Base-by-base conservation (phyloP, 2,113 vertebrate species). In the Steatornis caripensis region DNA sequence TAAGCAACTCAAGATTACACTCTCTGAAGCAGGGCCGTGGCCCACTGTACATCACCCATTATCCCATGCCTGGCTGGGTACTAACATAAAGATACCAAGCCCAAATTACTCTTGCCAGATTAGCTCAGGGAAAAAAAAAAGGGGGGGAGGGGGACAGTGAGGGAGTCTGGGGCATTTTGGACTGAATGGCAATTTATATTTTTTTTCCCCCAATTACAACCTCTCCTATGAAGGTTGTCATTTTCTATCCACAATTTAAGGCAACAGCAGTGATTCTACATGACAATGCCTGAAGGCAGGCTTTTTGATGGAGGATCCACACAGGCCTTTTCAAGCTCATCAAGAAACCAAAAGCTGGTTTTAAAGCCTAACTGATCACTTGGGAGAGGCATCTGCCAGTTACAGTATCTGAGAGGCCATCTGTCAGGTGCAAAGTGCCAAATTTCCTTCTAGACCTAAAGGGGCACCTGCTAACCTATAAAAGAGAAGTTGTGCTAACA, bases 341-440 rank as follows among this genome's bases (percentile, higher is more conserved):
- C 75, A 78, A 55, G 79, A 94, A 66, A 81, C 55, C 58, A 74
- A 90, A 43, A 77, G 30, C 70, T 85, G 45, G 66, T 76, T 93
- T 85, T 62, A 86, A 94, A 91, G 55, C 51, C 78, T n/a, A 92
- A 84, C 82, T 58, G 64, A 94, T 92, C 72, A 11, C 72, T 92
- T 65, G 83, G 53, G 80, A 95, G 86, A 96, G 68, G 84, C 96
- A 96, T 94, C 95, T 95, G 96, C 86, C 76, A 87, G 65, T 48
- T 84, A 62, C 1, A 77, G 64, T 80, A 83, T 97, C 84, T 92
- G 88, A 96, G 90, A 95, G 27, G 48, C 96, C 96, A 96, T 93
- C 96, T 95, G 93, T 92, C 86, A 71, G 65, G 43, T 60, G 29
- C 65, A 84, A 82, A 93, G 84, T 23, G 84, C 94, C 89, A 96